Base-by-base conservation (phyloP, 2,113 vertebrate species). In the Felis catus region DNA sequence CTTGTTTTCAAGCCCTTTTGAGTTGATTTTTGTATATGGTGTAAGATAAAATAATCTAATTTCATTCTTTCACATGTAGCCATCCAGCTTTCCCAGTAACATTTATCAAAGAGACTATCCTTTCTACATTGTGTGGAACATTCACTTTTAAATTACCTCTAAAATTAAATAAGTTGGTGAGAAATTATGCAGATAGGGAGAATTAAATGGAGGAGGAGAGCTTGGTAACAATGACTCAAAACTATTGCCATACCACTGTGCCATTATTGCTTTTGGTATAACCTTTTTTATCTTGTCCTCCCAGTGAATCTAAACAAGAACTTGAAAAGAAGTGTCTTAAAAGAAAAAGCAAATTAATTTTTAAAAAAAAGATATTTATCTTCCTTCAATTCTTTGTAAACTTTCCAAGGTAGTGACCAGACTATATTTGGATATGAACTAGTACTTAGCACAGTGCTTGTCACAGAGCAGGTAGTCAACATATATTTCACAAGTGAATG, bases 81-180 rank as follows among this genome's bases (percentile, higher is more conserved):
- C 89, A 29, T 66, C 23, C 31, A 91, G 61, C 12, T 73, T 86
- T 73, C 53, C 41, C 41, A 33, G 33, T 9, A 63, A 11, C 21
- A 18, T 21, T 91, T 76, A 10, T 65, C 36, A 45, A 71, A 73
- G 25, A 78, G 10, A 71, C 6, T 63, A 61, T 14, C 33, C 25
- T 71, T 81, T 83, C 39, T 51, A 95, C 18, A 53, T n/a, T 63
- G 25, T 51, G 33, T 71, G 27, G 16, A 89, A 45, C 70, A 63
- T 83, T 93, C 33, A 58, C 10, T 84, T 93, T 95, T 66, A 76
- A 39, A 68, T 81, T 92, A 16, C 73, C 31, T 94, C 39, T 91
- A 89, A 86, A 95, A 65, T 78, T 58, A 93, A 93, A 80, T 63
- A 27, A 91, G 23, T 14, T 80, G 25, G 4, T 97, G 39, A 80